Conservation (phyloP, 2,113 vertebrate species). For the Myrmecobius fasciatus region DNA sequence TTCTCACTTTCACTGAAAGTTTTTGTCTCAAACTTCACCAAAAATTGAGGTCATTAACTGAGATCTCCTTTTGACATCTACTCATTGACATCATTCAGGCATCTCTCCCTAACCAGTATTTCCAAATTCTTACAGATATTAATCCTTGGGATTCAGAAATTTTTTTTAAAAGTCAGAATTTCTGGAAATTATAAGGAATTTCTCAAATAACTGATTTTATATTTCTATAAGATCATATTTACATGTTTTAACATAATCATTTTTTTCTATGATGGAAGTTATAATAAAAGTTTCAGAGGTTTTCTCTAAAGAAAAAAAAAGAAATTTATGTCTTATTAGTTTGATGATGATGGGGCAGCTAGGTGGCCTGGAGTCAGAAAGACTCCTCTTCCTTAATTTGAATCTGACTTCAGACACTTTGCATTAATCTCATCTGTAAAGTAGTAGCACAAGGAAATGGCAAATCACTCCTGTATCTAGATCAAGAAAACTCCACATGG, state of each 20-base stretch:
- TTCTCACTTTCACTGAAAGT: neutral
- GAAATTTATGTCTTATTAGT: neutral
- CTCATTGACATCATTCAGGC: neutral
- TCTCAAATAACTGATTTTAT: neutral
- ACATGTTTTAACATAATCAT: neutral
- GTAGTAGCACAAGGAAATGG: neutral
- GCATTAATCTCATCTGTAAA: neutral
- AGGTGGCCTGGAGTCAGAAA: neutral
- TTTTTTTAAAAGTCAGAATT: neutral
- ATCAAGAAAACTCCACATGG: neutral
- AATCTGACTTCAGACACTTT: neutral
- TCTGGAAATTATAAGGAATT: neutral
- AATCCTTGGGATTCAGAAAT: neutral
- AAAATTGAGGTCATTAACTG: neutral
- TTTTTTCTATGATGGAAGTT: neutral
- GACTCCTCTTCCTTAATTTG: neutral
- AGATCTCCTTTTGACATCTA: neutral
- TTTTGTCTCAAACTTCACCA: neutral
- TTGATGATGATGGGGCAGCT: neutral
- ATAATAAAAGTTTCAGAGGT: neutral
- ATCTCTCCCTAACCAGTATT: neutral
- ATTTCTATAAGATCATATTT: neutral
- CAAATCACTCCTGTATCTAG: neutral
- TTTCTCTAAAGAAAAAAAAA: neutral
- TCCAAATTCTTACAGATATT: neutral